Evolutionary conservation across 37 sponge, comb jelly and placozoan genomes (phyloP).

Genomic region (Hexactinellida sp.): DNA sequence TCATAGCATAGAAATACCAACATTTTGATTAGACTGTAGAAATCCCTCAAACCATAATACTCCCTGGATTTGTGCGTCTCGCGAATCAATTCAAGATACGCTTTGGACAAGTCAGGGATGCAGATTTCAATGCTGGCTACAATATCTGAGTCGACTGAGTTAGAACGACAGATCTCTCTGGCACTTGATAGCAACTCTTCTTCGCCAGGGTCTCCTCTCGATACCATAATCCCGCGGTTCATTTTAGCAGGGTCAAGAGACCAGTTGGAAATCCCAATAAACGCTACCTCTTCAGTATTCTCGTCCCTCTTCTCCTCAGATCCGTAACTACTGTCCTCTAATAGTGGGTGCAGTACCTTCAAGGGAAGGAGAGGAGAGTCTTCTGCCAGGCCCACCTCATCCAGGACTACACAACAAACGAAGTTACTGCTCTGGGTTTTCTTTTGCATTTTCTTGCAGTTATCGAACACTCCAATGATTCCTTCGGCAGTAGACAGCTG

Average conservation of each 20-base stretch:
- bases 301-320: constrained; percentile 28
- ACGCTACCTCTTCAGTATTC: constrained; percentile 35
- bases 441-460: constrained; percentile 43
- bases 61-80: neutral
- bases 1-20: neutral
- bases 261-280: constrained; percentile 88
- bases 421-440: constrained; percentile 34
- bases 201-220: constrained; percentile 48
- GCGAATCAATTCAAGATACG: neutral
- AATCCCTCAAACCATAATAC: constrained; percentile 30
- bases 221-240: constrained; percentile 76
- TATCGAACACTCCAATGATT: constrained; percentile 61
- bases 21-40: constrained; percentile 38
- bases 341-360: constrained; percentile 81
- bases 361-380: constrained; percentile 82
- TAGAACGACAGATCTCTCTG: neutral
- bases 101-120: neutral
- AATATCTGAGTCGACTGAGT: neutral
- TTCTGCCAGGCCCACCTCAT: constrained; percentile 92
- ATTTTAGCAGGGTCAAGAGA: constrained; percentile 86
- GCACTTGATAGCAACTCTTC: constrained; percentile 59
- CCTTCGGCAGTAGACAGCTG: constrained; percentile 67
- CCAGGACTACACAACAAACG: constrained; percentile 75
- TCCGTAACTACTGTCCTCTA: constrained; percentile 82
- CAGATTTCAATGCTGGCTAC: neutral